phyloP scores from a whole-genome alignment of 2,113 vertebrate genomes.

The Ptilorrhoa leucosticta region DNA sequence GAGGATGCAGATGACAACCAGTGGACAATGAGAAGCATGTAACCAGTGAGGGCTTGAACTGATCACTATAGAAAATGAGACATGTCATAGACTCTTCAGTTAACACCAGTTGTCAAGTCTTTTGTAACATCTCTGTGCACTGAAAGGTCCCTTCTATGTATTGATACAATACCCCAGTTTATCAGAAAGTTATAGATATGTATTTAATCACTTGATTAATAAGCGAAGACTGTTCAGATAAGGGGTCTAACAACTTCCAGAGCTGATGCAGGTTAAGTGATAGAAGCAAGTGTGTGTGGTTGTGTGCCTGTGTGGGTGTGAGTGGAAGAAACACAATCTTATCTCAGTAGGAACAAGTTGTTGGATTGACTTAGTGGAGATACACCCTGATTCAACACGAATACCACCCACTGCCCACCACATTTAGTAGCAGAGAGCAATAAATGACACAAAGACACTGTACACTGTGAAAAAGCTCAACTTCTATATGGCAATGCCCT shows the following conservation, averaged over 20 bases:
- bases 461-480: neutral
- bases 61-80: neutral
- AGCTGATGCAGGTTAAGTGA: neutral
- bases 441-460: neutral
- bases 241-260: neutral
- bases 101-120: neutral
- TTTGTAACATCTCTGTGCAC: neutral
- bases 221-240: neutral
- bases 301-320: neutral
- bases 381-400: neutral
- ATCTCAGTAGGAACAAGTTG: neutral
- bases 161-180: neutral
- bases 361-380: neutral
- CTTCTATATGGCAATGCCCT: neutral
- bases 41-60: neutral
- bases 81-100: neutral
- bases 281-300: neutral
- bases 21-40: neutral
- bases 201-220: neutral
- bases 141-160: neutral
- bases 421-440: neutral
- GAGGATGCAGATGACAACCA: neutral
- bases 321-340: neutral
- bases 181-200: neutral
- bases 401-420: neutral